Base-by-base conservation (phyloP, 1,140 invertebrate genomes). In the Aculops lycopersici region DNA sequence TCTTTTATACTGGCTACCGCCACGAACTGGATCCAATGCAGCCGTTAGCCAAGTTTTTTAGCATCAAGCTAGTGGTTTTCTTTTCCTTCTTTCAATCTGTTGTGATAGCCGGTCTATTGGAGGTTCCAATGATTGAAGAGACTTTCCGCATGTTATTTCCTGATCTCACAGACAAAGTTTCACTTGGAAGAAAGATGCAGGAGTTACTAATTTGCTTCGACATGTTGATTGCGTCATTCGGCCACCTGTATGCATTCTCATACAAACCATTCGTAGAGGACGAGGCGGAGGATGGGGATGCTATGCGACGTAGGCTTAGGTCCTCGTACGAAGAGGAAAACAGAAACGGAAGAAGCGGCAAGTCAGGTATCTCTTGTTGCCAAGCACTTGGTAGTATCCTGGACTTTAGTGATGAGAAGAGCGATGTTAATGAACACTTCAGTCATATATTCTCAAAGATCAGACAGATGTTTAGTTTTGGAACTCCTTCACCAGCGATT, bases 71-170 rank as follows among this genome's bases (percentile, higher is more conserved):
- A 51, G 84, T 94, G 41, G 79, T 94, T 13, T 94, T 94, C 61
- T 81, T 90, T 51, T 88, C 83, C 41, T 94, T 94, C 60, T 90
- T 88, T 58, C 84, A 92, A 70, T 72, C 76, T 41, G 74, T 88
- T 18, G 55, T 83, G 14, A 80, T 92, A 43, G 72, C 77, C 49
- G 64, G 79, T 45, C 59, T 88, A 47, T 77, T 78, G 1, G 76
- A 78, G 52, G 68, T 69, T 39, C 63, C 66, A 19, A 61, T 72
- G 3, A 74, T 80, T 50, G 66, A 67, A 47, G n/a, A n/a, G n/a
- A n/a, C n/a, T n/a, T n/a, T n/a, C n/a, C n/a, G n/a, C n/a, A n/a
- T n/a, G n/a, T n/a, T n/a, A n/a, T n/a, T n/a, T n/a, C n/a, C n/a
- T n/a, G n/a, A n/a, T n/a, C n/a, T n/a, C n/a, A 65, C 35, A 65